Percentiles rank a stretch among this genome's conserved stretches.
Conservation (phyloP, 2,797 vertebrate species). For the Gambusia yucatana region DNA sequence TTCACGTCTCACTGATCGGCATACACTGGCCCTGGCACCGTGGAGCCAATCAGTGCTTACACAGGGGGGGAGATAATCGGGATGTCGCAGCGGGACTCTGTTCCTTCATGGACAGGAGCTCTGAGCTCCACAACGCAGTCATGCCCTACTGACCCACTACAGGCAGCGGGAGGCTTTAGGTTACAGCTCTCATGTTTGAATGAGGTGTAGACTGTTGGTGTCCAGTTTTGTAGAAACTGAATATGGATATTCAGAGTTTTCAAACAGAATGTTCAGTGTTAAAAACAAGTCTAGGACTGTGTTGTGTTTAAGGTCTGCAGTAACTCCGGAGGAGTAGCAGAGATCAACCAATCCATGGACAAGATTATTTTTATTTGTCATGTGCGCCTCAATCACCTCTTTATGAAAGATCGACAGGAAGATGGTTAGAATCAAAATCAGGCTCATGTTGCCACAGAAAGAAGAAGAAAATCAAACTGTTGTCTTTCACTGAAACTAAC, state of each 20-base stretch:
- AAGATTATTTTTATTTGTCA: background rate
- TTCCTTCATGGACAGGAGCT: slow-evolving; percentile 36
- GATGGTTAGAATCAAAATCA: background rate
- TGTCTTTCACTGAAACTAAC: too few species aligned
- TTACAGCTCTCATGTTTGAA: slow-evolving; percentile 26
- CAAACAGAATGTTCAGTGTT: background rate
- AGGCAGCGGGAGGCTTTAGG: slow-evolving; percentile 23
- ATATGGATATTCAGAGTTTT: background rate
- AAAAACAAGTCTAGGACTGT: background rate
- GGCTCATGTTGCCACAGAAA: background rate
- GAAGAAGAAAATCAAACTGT: background rate
- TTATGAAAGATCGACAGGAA: background rate
- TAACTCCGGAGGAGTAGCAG: background rate
- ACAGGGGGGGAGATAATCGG: slow-evolving; percentile 35
- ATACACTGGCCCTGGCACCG: slow-evolving; percentile 46
- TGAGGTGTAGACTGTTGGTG: background rate
- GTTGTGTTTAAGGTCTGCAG: background rate
- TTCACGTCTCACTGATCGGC: slow-evolving; percentile 47
- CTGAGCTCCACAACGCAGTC: slow-evolving; percentile 26
- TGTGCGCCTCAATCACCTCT: background rate
- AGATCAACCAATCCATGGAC: background rate
- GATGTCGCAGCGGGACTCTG: slow-evolving; percentile 32
- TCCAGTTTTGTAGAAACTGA: background rate
- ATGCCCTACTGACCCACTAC: slow-evolving; percentile 58
- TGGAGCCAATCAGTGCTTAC: slow-evolving; percentile 53